Percentiles rank a stretch among this genome's conserved stretches.
phyloP scores from a whole-genome alignment of 2,113 vertebrate species.

The Fregata magnificens region DNA sequence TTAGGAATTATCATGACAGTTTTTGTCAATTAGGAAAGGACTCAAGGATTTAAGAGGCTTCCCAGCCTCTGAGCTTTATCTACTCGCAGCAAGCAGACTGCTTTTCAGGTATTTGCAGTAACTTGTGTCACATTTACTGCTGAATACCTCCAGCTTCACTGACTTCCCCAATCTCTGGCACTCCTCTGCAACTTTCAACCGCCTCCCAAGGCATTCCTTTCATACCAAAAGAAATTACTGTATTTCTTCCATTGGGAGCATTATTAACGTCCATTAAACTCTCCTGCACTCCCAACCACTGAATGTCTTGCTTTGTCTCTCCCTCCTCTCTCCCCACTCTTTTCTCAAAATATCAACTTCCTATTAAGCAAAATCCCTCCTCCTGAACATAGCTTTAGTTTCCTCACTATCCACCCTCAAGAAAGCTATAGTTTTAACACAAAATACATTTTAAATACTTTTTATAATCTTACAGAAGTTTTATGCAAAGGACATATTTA shows the following conservation, averaged over 20 bases:
- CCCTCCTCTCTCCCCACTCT: not conserved
- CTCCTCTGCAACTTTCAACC: constrained; percentile 16
- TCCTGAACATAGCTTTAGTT: not conserved
- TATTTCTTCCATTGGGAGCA: constrained; percentile 32
- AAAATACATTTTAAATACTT: not conserved
- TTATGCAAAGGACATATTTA: not conserved
- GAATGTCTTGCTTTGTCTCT: not conserved
- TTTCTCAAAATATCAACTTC: not conserved
- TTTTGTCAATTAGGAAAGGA: not conserved
- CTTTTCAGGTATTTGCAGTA: not conserved
- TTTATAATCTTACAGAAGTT: not conserved
- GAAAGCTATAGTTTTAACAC: not conserved
- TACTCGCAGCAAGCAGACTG: not conserved
- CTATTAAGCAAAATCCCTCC: not conserved
- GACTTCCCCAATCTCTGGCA: not conserved
- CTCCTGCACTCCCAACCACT: not conserved
- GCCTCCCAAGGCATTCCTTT: constrained; percentile 55
- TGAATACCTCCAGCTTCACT: not conserved
- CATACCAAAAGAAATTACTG: constrained; percentile 38
- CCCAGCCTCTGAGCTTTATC: not conserved
- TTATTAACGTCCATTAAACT: constrained; percentile 4
- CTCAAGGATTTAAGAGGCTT: not conserved
- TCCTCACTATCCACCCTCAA: not conserved
- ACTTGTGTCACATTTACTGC: not conserved
- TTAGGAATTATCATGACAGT: not conserved